Evolutionary conservation across 2,888 invertebrate species (phyloP).

Genomic region (Diaprepes abbreviatus): DNA sequence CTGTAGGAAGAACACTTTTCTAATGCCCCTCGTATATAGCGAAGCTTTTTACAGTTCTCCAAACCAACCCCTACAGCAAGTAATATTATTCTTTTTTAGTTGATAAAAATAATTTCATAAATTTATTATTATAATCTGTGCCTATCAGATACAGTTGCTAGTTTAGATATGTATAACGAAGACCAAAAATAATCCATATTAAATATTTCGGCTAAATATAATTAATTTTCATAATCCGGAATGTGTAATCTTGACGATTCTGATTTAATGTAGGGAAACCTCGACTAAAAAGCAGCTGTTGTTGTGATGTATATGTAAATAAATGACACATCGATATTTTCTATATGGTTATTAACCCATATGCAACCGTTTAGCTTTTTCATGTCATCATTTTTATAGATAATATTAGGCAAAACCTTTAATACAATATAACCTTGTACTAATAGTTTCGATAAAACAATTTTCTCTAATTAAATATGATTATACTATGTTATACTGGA

Average conservation of each 20-base stretch:
- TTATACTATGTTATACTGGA: not conserved
- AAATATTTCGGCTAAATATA: too few species aligned
- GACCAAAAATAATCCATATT: too few species aligned
- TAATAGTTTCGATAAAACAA: not conserved
- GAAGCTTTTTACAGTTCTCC: too few species aligned
- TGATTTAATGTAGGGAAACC: not conserved
- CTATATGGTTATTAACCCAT: not conserved
- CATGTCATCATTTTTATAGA: not conserved
- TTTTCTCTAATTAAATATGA: not conserved
- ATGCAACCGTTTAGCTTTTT: not conserved
- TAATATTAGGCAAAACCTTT: conserved; percentile 1
- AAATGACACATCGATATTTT: not conserved
- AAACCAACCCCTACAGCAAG: too few species aligned
- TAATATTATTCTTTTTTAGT: too few species aligned
- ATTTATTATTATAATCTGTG: too few species aligned
- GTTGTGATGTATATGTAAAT: not conserved
- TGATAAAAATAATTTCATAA: too few species aligned
- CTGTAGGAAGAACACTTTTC: too few species aligned
- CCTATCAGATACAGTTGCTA: too few species aligned
- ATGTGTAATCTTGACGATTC: not conserved
- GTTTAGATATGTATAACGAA: too few species aligned
- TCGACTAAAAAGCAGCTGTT: not conserved
- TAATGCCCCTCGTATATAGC: too few species aligned
- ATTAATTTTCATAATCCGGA: not conserved
- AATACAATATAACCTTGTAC: not conserved